Percentiles rank a stretch among this genome's conserved stretches.
Conservation (phyloP, 2,888 invertebrate genomes). For the Chrysopilus asiliformis region DNA sequence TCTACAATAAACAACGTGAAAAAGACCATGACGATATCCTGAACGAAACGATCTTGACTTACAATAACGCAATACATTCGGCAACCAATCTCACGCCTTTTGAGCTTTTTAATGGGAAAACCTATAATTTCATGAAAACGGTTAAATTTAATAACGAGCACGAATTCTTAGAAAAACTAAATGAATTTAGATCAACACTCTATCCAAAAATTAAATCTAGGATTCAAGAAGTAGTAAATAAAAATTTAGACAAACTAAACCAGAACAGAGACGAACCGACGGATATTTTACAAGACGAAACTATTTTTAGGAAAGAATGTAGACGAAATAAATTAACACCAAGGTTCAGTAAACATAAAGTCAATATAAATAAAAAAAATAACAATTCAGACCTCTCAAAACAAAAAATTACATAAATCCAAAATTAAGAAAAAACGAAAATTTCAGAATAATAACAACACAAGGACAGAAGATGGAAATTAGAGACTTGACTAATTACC, state of each 20-base stretch:
- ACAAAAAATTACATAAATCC: conserved; percentile 3
- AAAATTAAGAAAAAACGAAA: conserved; percentile 4
- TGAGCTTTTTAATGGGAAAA: conserved; percentile 7
- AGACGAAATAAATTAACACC: conserved; percentile 2
- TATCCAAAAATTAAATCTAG: conserved; percentile 9
- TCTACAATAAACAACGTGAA: conserved; percentile 9
- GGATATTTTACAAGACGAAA: too few species aligned
- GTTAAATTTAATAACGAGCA: conserved; percentile 3
- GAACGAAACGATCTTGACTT: conserved; percentile 9
- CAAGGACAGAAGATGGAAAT: conserved; percentile 2
- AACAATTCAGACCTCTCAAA: neutral
- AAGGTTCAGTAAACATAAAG: conserved; percentile 1
- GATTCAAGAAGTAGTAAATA: conserved; percentile 3
- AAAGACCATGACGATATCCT: conserved; percentile 12
- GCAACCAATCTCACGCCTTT: conserved; percentile 10
- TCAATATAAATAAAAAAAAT: conserved; percentile 3
- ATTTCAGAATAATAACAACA: conserved; percentile 4
- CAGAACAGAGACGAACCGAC: conserved; percentile 3
- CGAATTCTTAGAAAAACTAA: conserved; percentile 8
- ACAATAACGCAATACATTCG: conserved; percentile 11
- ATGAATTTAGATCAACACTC: conserved; percentile 6
- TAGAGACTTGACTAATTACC: neutral
- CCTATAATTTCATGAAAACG: conserved; percentile 9
- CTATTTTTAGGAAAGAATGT: conserved; percentile 1
- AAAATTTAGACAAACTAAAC: conserved; percentile 6